phyloP scores from a whole-genome alignment of 2,888 invertebrate species.

The Eristalis pertinax region DNA sequence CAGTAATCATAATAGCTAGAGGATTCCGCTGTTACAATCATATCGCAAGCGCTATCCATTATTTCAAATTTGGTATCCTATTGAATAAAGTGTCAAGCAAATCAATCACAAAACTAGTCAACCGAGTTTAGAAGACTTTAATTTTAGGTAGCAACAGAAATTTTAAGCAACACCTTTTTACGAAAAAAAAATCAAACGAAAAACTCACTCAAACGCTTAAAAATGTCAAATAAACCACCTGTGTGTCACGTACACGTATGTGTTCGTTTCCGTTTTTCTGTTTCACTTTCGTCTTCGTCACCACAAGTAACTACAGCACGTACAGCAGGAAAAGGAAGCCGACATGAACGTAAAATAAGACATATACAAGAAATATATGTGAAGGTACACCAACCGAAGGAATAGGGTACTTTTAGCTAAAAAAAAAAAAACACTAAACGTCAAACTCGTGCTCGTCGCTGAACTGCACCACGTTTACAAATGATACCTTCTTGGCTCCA shows the following conservation, averaged over 20 bases:
- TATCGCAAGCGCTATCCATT: slow-evolving; percentile 54
- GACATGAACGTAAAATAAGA: slow-evolving; percentile 39
- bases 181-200: neutral
- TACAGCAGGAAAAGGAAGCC: slow-evolving; percentile 35
- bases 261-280: slow-evolving; percentile 16
- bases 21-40: slow-evolving; percentile 47
- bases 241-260: slow-evolving; percentile 38
- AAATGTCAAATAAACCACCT: slow-evolving; percentile 58
- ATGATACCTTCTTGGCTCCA: slow-evolving; percentile 54
- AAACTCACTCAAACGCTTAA: slow-evolving; percentile 6
- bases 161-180: neutral
- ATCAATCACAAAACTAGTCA: neutral
- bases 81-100: neutral
- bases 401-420: slow-evolving; percentile 47
- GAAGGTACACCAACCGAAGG: slow-evolving; percentile 8
- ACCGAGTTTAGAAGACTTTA: neutral
- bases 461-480: slow-evolving; percentile 61
- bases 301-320: slow-evolving; percentile 29
- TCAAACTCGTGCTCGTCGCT: slow-evolving; percentile 64
- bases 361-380: slow-evolving; percentile 11
- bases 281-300: slow-evolving; percentile 29
- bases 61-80: neutral
- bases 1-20: slow-evolving; percentile 49
- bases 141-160: neutral
- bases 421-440: slow-evolving; percentile 25